phyloP scores from a whole-genome alignment of 2,797 vertebrate genomes.

The Enteromius treurensis region DNA sequence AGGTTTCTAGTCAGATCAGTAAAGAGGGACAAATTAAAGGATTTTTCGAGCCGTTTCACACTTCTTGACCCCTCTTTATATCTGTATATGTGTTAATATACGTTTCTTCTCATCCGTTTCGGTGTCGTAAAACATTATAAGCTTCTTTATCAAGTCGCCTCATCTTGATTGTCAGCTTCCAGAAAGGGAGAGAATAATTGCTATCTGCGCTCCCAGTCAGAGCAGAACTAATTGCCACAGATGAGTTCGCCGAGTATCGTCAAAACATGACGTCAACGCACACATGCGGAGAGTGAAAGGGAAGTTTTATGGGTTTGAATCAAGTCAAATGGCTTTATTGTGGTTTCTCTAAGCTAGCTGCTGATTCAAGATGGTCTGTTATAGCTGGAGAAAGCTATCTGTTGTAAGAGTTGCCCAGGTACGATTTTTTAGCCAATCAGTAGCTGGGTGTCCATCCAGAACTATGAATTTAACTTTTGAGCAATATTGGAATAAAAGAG shows the following conservation, averaged over 20 bases:
- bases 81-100: constrained; percentile 22
- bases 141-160: constrained; percentile 36
- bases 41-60: background rate
- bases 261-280: constrained; percentile 40
- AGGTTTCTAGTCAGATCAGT: background rate
- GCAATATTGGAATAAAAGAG: background rate
- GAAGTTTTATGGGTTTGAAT: background rate
- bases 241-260: constrained; percentile 51
- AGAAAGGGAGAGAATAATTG: constrained; percentile 51
- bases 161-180: constrained; percentile 55
- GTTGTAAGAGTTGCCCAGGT: background rate
- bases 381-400: background rate
- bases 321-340: background rate
- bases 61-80: background rate
- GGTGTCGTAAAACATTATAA: constrained; percentile 12
- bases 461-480: background rate
- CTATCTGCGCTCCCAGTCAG: constrained; percentile 48
- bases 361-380: background rate
- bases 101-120: background rate
- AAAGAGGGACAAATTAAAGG: background rate
- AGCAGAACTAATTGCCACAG: constrained; percentile 55
- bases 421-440: background rate
- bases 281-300: background rate
- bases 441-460: background rate
- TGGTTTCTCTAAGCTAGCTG: background rate